These are phyloP conservation scores for Drosophila pruinosa DNA, from an alignment of 1,140 invertebrate genomes.

Conservation along the genomic window DNA sequence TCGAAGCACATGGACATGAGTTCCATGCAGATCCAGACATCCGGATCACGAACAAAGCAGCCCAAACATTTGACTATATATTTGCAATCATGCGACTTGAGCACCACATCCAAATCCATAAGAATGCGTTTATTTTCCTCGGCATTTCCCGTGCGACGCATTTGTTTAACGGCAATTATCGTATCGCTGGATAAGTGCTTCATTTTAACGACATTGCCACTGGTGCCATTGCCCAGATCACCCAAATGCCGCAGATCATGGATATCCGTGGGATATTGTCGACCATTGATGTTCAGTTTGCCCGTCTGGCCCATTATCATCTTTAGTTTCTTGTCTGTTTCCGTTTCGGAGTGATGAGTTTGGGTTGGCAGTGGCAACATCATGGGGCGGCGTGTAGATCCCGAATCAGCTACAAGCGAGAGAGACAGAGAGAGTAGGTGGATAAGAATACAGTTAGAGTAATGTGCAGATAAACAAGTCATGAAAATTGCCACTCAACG, in stretches of 20 bases:
- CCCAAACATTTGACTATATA: constrained; percentile 99
- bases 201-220: constrained; percentile 99
- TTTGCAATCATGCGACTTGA: constrained; percentile 97
- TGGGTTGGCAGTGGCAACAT: constrained; percentile 47
- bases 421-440: neutral
- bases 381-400: constrained; percentile 51
- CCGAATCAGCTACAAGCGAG: constrained; percentile 32
- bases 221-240: constrained; percentile 97
- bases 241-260: constrained; percentile 94
- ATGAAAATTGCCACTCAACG: constrained; percentile 18
- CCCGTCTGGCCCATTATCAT: constrained; percentile 87
- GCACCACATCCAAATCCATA: constrained; percentile 98
- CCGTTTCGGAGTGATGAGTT: constrained; percentile 81
- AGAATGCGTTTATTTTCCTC: constrained; percentile 99
- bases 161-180: constrained; percentile 99
- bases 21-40: constrained; percentile 97
- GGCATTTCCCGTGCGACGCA: constrained; percentile 96
- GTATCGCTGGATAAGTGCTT: constrained; percentile 92
- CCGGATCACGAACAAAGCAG: constrained; percentile 97
- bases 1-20: constrained; percentile 99
- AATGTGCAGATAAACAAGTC: constrained; percentile 28
- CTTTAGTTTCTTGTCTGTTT: constrained; percentile 83
- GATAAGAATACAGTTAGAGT: constrained; percentile 12
- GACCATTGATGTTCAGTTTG: constrained; percentile 91
- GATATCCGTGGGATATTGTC: constrained; percentile 92